These are phyloP conservation scores for Diuraphis noxia DNA, from an alignment of 1,140 invertebrate genomes.

Conservation along the genomic window DNA sequence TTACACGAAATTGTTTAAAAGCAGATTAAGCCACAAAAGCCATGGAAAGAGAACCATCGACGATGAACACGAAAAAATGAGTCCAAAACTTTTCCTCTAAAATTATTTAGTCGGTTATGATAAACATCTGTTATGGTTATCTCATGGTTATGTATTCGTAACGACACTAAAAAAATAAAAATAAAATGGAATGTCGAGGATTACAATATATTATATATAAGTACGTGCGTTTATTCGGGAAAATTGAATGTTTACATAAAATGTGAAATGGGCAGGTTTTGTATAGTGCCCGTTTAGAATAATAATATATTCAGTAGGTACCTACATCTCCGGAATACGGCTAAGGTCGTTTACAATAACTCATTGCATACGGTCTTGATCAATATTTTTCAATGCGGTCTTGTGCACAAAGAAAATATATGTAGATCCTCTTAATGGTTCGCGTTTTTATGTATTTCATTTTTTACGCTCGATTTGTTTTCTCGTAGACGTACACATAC, in stretches of 20 bases:
- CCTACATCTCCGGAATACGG: not conserved
- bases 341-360: conserved; percentile 7
- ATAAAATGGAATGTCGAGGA: not conserved
- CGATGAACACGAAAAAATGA: not conserved
- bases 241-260: not conserved
- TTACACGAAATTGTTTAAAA: not conserved
- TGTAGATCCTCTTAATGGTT: not conserved
- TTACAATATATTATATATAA: not conserved
- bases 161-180: not conserved
- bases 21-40: not conserved
- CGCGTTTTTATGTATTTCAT: not conserved
- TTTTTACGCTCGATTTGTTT: not conserved
- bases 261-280: not conserved
- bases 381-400: conserved; percentile 17
- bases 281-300: not conserved
- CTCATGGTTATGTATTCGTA: not conserved
- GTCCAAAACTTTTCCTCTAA: not conserved
- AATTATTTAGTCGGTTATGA: not conserved
- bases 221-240: not conserved
- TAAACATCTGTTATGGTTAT: not conserved
- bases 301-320: not conserved
- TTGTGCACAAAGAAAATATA: not conserved
- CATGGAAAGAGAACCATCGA: not conserved
- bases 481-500: not conserved
- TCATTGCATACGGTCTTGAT: not conserved